phyloP scores from a whole-genome alignment of 2,797 vertebrate genomes.

The Chromobotia macracanthus region DNA sequence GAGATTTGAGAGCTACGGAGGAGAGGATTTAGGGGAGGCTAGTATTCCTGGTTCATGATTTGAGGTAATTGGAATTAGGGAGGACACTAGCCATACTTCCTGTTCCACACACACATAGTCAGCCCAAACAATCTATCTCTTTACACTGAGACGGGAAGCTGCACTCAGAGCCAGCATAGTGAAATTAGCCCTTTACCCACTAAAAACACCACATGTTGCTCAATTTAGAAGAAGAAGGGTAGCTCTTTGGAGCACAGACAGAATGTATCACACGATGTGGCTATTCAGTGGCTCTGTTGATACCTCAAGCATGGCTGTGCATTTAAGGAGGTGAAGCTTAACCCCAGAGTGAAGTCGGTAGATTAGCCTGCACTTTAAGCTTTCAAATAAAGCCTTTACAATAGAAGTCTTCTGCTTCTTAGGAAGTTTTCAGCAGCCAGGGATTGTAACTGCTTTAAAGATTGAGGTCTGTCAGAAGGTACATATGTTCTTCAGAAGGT shows the following conservation, averaged over 20 bases:
- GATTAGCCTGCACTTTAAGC: background rate
- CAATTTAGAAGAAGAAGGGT: constrained; percentile 1
- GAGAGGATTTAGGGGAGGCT: constrained; percentile 41
- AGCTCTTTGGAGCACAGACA: background rate
- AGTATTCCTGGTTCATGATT: constrained; percentile 43
- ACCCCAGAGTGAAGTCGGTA: background rate
- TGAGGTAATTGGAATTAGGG: constrained; percentile 55
- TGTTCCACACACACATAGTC: constrained; percentile 69
- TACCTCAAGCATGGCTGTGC: background rate
- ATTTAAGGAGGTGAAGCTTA: constrained; percentile 17
- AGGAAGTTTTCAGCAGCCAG: background rate
- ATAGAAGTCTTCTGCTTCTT: background rate
- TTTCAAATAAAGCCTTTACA: background rate
- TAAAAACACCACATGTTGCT: constrained; percentile 49
- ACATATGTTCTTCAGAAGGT: constrained; percentile 26
- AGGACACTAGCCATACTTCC: constrained; percentile 57
- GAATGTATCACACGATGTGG: constrained; percentile 6
- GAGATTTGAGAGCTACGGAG: too few species aligned
- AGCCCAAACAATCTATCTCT: constrained; percentile 71
- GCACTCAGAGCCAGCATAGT: constrained; percentile 41
- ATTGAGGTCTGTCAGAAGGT: too few species aligned
- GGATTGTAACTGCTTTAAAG: background rate
- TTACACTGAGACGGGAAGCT: constrained; percentile 55
- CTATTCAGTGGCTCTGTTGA: constrained; percentile 13
- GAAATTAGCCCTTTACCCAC: constrained; percentile 53